These are phyloP conservation scores for Lordiphosa fenestrarum DNA, from an alignment of 2,888 invertebrate species.

Conservation along the genomic window DNA sequence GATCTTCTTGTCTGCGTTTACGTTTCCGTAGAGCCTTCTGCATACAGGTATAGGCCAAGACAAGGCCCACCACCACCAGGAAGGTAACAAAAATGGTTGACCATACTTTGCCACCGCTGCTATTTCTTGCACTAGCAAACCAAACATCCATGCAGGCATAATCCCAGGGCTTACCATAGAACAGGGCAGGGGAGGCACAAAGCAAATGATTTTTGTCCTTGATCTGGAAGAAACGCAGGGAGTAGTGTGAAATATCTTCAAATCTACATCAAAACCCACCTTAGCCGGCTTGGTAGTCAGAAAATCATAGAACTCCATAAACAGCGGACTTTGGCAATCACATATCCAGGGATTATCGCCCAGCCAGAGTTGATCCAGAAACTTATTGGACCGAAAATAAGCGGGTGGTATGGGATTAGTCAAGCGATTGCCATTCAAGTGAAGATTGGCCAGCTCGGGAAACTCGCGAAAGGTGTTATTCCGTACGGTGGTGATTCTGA, in stretches of 20 bases:
- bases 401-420: conserved; percentile 83
- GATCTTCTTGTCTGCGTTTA: conserved; percentile 77
- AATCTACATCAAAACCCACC: conserved; percentile 39
- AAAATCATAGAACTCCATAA: conserved; percentile 84
- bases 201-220: conserved; percentile 81
- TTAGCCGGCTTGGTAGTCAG: conserved; percentile 83
- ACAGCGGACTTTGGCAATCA: conserved; percentile 84
- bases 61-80: conserved; percentile 51
- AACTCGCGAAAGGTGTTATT: conserved; percentile 85
- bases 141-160: conserved; percentile 85
- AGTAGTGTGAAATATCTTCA: too few relatives aligned
- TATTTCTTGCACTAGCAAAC: conserved; percentile 81
- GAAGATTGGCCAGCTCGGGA: conserved; percentile 83
- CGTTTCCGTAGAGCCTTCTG: conserved; percentile 82
- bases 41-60: conserved; percentile 59
- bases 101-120: conserved; percentile 81
- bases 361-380: conserved; percentile 83
- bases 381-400: conserved; percentile 83
- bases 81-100: conserved; percentile 83
- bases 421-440: conserved; percentile 87
- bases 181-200: conserved; percentile 85
- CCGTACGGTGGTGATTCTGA: conserved; percentile 83
- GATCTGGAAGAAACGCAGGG: conserved; percentile 47
- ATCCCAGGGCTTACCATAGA: conserved; percentile 86
- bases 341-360: conserved; percentile 90